Conservation (phyloP, 2,797 vertebrate species). For the Podarcis siculus region DNA sequence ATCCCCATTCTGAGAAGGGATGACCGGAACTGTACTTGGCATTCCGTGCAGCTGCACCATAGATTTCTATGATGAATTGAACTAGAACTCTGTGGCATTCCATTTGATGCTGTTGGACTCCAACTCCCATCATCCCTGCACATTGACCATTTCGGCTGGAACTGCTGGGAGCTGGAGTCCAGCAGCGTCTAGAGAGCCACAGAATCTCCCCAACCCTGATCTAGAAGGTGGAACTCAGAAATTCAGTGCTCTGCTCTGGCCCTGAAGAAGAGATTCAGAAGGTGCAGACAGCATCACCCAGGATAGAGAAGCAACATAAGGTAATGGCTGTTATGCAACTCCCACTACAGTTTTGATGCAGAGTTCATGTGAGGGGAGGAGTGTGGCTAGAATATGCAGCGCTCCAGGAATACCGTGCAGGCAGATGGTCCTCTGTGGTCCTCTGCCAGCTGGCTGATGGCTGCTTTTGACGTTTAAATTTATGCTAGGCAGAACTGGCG, state of each 20-base stretch:
- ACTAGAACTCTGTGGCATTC: too few relatives aligned
- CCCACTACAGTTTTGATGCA: background rate
- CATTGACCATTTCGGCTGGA: too few relatives aligned
- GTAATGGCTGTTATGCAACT: background rate
- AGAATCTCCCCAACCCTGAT: too few relatives aligned
- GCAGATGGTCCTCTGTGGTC: background rate
- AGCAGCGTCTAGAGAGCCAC: too few relatives aligned
- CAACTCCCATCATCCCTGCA: too few relatives aligned
- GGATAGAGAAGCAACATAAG: background rate
- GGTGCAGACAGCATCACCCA: background rate
- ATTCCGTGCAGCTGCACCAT: background rate
- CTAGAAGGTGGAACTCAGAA: background rate
- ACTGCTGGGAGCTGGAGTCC: too few relatives aligned
- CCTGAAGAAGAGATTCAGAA: background rate
- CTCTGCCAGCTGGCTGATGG: conserved; percentile 27
- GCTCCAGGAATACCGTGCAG: background rate
- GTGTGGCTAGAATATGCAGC: background rate
- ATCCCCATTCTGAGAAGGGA: background rate
- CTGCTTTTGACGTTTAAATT: background rate
- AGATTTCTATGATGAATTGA: background rate
- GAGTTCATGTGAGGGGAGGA: background rate
- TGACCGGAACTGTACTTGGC: background rate
- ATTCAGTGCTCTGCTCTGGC: background rate
- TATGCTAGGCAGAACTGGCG: background rate
- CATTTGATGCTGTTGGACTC: too few relatives aligned